Percentiles rank a stretch among this genome's conserved stretches.
phyloP scores from a whole-genome alignment of 1,140 invertebrate species.

The Drosophila santomea region DNA sequence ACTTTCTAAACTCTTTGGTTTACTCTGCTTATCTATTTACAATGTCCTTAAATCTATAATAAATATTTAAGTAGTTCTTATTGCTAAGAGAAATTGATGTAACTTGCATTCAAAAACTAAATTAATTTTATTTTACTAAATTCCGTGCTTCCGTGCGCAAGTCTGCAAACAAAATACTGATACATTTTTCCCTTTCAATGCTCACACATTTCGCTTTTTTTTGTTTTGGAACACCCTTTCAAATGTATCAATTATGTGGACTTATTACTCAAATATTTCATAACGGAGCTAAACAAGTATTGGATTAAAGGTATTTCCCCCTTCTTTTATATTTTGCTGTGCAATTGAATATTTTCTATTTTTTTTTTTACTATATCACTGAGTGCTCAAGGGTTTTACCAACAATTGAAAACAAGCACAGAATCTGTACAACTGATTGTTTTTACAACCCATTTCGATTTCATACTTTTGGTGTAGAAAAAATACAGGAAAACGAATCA shows the following conservation, averaged over 20 bases:
- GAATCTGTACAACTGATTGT: slow-evolving; percentile 24
- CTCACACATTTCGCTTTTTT: background rate
- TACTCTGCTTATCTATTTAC: slow-evolving; percentile 33
- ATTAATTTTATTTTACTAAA: slow-evolving; percentile 33
- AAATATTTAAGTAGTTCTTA: slow-evolving; percentile 24
- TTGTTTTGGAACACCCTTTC: slow-evolving; percentile 47
- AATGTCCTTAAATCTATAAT: slow-evolving; percentile 26
- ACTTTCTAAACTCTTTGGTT: slow-evolving; percentile 34
- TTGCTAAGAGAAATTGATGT: slow-evolving; percentile 20
- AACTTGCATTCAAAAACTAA: slow-evolving; percentile 21
- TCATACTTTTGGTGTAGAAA: slow-evolving; percentile 2
- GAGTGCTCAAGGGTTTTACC: slow-evolving; percentile 21
- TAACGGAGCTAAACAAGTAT: slow-evolving; percentile 31
- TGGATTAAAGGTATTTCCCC: slow-evolving; percentile 33
- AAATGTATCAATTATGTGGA: slow-evolving; percentile 63
- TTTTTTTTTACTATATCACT: slow-evolving; percentile 26
- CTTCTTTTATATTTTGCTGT: slow-evolving; percentile 7
- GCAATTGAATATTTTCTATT: slow-evolving; percentile 16
- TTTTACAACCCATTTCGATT: slow-evolving; percentile 28
- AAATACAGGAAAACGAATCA: background rate
- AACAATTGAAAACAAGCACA: slow-evolving; percentile 17
- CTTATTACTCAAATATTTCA: slow-evolving; percentile 46
- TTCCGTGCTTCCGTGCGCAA: slow-evolving; percentile 32
- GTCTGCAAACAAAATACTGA: slow-evolving; percentile 17
- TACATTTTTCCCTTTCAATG: background rate